phyloP scores from a whole-genome alignment of 1,140 invertebrate genomes.

The Tetragonula clypearis region DNA sequence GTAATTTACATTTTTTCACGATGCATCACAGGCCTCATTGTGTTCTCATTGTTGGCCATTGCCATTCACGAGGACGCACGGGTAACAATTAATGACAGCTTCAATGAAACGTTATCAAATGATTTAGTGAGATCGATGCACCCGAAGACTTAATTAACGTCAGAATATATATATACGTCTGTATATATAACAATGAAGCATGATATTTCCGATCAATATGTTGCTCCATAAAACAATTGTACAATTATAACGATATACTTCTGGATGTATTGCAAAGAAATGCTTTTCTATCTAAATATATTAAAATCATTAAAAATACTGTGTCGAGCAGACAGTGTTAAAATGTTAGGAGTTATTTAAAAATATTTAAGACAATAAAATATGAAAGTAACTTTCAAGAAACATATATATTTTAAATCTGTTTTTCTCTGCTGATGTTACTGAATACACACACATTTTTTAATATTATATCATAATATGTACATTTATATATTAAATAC shows the following conservation, averaged over 20 bases:
- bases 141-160: conserved; percentile 9
- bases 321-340: too few species aligned
- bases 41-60: conserved; percentile 23
- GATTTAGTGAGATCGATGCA: conserved; percentile 39
- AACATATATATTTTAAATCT: too few species aligned
- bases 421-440: too few species aligned
- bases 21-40: conserved; percentile 32
- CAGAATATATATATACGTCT: neutral
- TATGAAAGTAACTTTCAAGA: too few species aligned
- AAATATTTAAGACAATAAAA: too few species aligned
- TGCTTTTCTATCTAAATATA: neutral
- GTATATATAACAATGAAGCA: neutral
- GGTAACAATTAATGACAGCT: conserved; percentile 28
- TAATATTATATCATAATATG: too few species aligned
- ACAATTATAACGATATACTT: neutral
- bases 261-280: neutral
- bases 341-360: too few species aligned
- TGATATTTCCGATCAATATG: too few species aligned
- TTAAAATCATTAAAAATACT: neutral
- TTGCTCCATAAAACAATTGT: neutral
- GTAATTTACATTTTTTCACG: conserved; percentile 26
- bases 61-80: conserved; percentile 28
- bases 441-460: too few species aligned
- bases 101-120: conserved; percentile 32
- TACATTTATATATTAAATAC: too few species aligned